Evolutionary conservation across 1,140 invertebrate genomes (phyloP), one percentile per base, ranked within the genome.

Genomic region (Heliconius melpomene): DNA sequence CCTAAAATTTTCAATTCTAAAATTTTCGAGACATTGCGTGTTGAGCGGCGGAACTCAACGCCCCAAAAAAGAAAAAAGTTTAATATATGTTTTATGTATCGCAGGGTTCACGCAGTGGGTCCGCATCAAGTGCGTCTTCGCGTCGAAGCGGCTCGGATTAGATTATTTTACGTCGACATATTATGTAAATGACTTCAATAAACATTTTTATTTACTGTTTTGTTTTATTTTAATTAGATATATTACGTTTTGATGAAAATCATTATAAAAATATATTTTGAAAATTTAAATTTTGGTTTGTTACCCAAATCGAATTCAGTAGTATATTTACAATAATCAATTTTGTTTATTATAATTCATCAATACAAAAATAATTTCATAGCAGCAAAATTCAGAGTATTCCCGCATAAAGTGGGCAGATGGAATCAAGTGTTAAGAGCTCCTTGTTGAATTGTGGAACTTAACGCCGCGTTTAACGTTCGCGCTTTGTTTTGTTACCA

Each of bases 21-120:
- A 52, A 20, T 18, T 52, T 20, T 20, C 50, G 5, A n/a, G 3
- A 23, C n/a, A 57, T 57, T 9, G 7, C n/a, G 9, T 57, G n/a
- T 57, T 23, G n/a, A 57, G 3, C 23, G 54, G 54, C 9, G 54
- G 54, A 57, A 9, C n/a, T 23, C 7, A 57, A 57, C 20, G n/a
- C n/a, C 54, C 1, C n/a, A 8, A 52, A 0, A 52, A 32, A 32
- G 32, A 32, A 32, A 32, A 0, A 46, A 20, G 1, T 18, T 52
- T 52, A 20, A 52, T 52, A 18, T 52, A 52, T 29, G 16, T 23
- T 26, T 66, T 66, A 79, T 38, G 75, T 76, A 77, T 88, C 81
- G 2, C 88, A 94, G 92, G 91, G 90, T 32, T 93, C 92, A 7
- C 87, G 92, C 1, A 94, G 92, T 75, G 92, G 91, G 0, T 94